Base-by-base conservation (phyloP, 2,888 invertebrate genomes). In the Malthinus flaveolus region DNA sequence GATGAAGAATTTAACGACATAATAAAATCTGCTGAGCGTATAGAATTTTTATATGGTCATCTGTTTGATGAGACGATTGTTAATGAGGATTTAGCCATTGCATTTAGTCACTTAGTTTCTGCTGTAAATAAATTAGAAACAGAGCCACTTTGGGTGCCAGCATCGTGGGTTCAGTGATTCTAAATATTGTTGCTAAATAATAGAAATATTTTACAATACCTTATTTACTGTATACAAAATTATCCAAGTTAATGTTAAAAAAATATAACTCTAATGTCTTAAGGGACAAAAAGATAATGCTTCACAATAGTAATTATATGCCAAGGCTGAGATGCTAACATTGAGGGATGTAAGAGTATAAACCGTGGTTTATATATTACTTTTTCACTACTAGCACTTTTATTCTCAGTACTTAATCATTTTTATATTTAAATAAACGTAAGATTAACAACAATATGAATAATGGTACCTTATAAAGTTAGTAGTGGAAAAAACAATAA, bases 121-220 rank as follows among this genome's bases (percentile, higher is more conserved):
- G 86, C 89, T 42, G 89, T 92, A 32, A 89, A 92, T 80, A 84
- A 89, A 68, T 87, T 96, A 31, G 96, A 97, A 80, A 89, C 89
- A 0, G 95, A 97, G 74, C 94, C 97, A 0, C 85, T 94, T 10
- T 98, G 97, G 97, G 96, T 97, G 35, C 97, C 98, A 32, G 90
- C 93, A 35, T 89, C 91, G 6, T 97, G 97, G 97, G 91, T 94
- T 68, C 93, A 93, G 83, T 93, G 56, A 61, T 56, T 49, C 32
- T 48, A 49, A 46, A 33, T 46, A 44, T 50, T 49, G 47, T 52
- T 48, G 52, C 52, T 34, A 52, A 52, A 52, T 34, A 56, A 36
- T 37, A 49, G 13, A 50, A 31, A 46, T 50, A 46, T 54, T 32
- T 48, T 47, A 23, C 39, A 42, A 51, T 57, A 52, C 51, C 39